Base-by-base conservation (phyloP, 2,797 vertebrate genomes). In the Harpagifer antarcticus region DNA sequence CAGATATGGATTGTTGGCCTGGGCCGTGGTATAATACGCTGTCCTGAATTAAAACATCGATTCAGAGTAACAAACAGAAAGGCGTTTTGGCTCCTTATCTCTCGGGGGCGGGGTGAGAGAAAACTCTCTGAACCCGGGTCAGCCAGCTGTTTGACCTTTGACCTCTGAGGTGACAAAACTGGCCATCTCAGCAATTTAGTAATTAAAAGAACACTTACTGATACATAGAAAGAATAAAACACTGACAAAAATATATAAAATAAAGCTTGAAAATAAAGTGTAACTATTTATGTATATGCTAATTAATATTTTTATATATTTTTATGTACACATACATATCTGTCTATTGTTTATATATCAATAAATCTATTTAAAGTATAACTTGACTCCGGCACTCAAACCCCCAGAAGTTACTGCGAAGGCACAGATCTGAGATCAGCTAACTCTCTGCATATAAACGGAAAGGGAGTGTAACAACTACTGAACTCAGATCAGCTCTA, bases 261-360 rank as follows among this genome's bases (percentile, higher is more conserved):
- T 92, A 93, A 93, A 94, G 92, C 92, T 94, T 86, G 79, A 89
- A 91, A 94, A 94, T 94, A 95, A 95, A 92, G 88, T 90, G 88
- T 90, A 92, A 91, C 83, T 92, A 93, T 91, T 91, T 88, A 89
- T 89, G 89, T 84, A 91, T 93, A 90, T 86, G 93, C 89, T 89
- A 86, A 91, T 91, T 91, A 92, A 94, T 92, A 93, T 87, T 88
- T 93, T 89, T 87, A 92, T 93, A 91, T 90, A 88, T 92, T 83
- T 91, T 55, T 92, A 91, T 94, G 67, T 93, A 93, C 88, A 92
- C 82, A 80, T 89, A 90, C 81, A 88, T 89, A 91, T 88, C 72
- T 85, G 68, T 87, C 86, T 90, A 86, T 90, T 72, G 87, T 90
- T 88, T 90, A 93, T 93, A 94, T 93, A 92, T 90, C 84, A 86